A percentile compares a stretch with the other conserved stretches of the same genome.
Evolutionary conservation across 2,113 vertebrate genomes (phyloP).

Genomic region (Myotis brandtii): DNA sequence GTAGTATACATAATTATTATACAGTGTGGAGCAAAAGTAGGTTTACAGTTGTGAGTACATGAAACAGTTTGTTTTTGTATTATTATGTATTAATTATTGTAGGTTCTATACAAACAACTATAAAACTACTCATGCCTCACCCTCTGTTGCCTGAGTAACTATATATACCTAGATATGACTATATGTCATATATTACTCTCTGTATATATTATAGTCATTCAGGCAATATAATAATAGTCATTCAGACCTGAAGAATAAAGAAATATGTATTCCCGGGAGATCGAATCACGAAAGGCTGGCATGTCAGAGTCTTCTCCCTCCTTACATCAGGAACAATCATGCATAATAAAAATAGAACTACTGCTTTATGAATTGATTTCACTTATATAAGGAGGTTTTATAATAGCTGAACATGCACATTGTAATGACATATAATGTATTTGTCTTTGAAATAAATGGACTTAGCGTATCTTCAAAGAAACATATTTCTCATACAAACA

Average conservation of each 20-base stretch:
- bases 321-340: neutral
- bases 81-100: neutral
- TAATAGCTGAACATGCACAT: neutral
- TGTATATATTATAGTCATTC: neutral
- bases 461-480: neutral
- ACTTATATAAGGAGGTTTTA: neutral
- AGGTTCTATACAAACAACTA: neutral
- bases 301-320: neutral
- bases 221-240: neutral
- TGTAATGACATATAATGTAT: neutral
- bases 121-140: neutral
- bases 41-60: neutral
- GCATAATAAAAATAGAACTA: neutral
- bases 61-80: neutral
- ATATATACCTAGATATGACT: neutral
- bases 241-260: neutral
- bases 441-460: slow-evolving; percentile 16
- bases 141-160: neutral
- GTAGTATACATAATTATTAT: neutral
- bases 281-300: neutral
- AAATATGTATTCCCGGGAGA: neutral
- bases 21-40: neutral
- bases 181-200: neutral
- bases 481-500: neutral
- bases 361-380: neutral